Conservation (phyloP, 2,888 invertebrate genomes). For the Lucinisca nassula region DNA sequence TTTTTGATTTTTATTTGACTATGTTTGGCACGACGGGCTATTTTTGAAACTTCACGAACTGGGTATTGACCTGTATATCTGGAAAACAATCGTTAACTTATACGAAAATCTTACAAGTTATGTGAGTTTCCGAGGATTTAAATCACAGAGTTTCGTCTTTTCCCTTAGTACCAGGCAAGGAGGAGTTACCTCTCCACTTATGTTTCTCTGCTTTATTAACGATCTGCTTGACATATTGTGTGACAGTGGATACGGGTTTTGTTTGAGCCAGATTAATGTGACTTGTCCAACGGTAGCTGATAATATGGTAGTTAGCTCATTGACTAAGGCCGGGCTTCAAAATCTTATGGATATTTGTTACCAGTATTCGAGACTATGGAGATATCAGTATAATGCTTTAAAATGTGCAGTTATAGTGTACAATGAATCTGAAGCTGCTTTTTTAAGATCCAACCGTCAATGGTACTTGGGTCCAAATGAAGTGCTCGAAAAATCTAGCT, state of each 20-base stretch:
- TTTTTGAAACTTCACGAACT: neutral
- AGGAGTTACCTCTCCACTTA: neutral
- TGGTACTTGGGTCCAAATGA: neutral
- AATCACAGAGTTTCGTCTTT: neutral
- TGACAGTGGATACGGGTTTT: neutral
- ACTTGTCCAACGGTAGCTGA: slow-evolving; percentile 19
- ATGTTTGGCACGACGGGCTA: neutral
- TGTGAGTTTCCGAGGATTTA: neutral
- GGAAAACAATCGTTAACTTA: neutral
- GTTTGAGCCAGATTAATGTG: neutral
- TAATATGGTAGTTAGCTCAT: neutral
- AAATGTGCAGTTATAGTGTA: neutral
- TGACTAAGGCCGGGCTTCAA: neutral
- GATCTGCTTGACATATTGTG: neutral
- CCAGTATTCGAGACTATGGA: neutral
- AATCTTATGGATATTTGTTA: neutral
- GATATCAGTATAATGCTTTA: neutral
- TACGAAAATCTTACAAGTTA: neutral
- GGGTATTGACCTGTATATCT: neutral
- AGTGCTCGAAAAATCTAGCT: neutral
- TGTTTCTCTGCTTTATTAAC: neutral
- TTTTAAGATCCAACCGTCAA: neutral
- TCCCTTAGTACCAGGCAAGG: neutral
- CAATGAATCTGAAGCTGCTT: neutral
- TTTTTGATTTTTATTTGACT: no score